phyloP scores from a whole-genome alignment of 37 sponge, comb jelly and placozoan species.

The Halichondria panicea region DNA sequence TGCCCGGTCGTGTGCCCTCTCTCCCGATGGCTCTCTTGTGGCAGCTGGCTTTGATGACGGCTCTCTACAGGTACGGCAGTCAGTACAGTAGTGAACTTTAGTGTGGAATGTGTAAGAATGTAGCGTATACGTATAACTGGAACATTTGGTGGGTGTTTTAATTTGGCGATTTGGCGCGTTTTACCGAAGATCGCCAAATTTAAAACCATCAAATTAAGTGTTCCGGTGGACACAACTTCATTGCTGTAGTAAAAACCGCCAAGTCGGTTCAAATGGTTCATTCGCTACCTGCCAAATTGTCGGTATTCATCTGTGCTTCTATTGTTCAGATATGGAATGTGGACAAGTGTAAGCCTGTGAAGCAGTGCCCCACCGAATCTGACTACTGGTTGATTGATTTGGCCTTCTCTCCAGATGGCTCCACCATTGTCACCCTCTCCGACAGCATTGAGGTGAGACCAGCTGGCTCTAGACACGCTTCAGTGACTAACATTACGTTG shows the following conservation, averaged over 20 bases:
- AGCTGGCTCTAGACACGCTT: background rate
- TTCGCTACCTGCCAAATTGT: background rate
- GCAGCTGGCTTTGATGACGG: conserved; percentile 76
- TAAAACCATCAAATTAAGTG: no score
- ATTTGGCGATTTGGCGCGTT: no score
- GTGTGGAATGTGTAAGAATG: no score
- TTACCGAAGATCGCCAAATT: no score
- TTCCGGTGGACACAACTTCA: no score
- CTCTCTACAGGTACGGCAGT: conserved; percentile 57
- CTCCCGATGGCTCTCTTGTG: conserved; percentile 41
- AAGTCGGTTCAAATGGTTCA: no score
- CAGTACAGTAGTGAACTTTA: background rate
- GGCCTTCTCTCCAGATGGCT: conserved; percentile 70
- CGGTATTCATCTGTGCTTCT: background rate
- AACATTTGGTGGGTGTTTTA: no score
- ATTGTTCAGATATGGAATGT: conserved; percentile 46
- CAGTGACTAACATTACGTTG: no score
- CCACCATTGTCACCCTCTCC: conserved; percentile 57
- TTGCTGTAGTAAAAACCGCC: no score
- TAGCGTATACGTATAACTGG: no score
- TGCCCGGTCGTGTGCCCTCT: conserved; percentile 62
- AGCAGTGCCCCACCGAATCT: conserved; percentile 25
- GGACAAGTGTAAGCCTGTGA: background rate
- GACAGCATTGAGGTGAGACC: conserved; percentile 64
- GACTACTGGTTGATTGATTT: conserved; percentile 64